Base-by-base conservation (phyloP, 2,888 invertebrate species). In the Morpho achilles region DNA sequence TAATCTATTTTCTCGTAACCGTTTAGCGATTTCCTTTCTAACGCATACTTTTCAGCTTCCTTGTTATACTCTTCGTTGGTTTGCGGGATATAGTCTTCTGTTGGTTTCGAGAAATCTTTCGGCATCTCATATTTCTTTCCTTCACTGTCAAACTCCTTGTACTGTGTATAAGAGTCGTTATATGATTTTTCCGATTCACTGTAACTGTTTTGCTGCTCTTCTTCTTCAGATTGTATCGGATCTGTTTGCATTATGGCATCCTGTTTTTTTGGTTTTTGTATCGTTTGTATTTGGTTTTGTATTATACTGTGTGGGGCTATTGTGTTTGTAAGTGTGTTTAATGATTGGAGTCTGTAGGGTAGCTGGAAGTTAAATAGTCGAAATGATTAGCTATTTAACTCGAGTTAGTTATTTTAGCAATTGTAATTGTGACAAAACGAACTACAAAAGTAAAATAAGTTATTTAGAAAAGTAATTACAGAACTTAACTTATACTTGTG, bases 241-340 rank as follows among this genome's bases (percentile, higher is more conserved):
- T 91, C 91, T 0, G 91, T 91, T 63, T 91, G 91, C 86, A 91
- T 91, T 51, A 85, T 73, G 0, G 91, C 91, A 59, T 91, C 91
- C 45, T 90, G 90, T 44, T 89, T 91, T 39, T 80, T 79, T 0
- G 88, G 85, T 59, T 82, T 88, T 0, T 58, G 52, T 7, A 41
- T 50, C 6, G 50, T 43, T 0, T 52, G 57, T 1, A 45, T 55
- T 50, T 32, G 62, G 47, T 47, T 62, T 2, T 51, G 46, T n/a
- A 51, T 44, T 6, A 44, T 3, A 52, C n/a, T 57, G 53, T 1
- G 68, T 59, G 80, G 76, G 0, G 80, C 69, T 4, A 82, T 66
- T 4, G 66, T 70, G 55, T 67, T 73, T 0, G 82, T 80, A 0
- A 82, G 69, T 2, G 82, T 73, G 57, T 73, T 78, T 7, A 80